A percentile compares a stretch with the other conserved stretches of the same genome.
Conservation (phyloP, 53 echinoderm and acorn worm genomes). For the Apostichopus leukothele region DNA sequence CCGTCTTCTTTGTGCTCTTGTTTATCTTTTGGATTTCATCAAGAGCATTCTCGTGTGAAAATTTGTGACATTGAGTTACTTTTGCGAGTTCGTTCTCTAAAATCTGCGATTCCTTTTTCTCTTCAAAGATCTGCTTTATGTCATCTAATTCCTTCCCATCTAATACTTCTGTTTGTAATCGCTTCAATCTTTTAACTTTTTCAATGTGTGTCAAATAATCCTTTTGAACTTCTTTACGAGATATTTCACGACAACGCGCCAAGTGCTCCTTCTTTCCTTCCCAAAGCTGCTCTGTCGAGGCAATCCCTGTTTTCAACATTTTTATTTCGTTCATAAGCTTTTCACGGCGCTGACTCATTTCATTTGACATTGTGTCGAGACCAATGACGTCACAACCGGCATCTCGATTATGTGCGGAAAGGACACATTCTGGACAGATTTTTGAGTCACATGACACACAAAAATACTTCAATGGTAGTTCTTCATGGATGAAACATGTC, state of each 20-base stretch:
- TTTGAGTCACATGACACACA: slow-evolving; percentile 28
- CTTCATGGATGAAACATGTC: neutral
- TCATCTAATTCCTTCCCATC: neutral
- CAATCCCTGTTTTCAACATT: neutral
- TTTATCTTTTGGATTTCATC: too few relatives aligned
- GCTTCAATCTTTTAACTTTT: neutral
- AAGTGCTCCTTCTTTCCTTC: neutral
- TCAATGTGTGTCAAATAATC: neutral
- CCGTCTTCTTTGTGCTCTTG: too few relatives aligned
- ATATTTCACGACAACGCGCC: neutral
- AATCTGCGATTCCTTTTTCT: neutral
- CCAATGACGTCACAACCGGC: neutral
- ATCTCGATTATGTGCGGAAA: neutral
- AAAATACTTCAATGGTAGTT: slow-evolving; percentile 18
- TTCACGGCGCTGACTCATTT: neutral
- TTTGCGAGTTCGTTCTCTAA: neutral
- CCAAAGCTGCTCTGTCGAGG: neutral
- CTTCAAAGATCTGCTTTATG: neutral
- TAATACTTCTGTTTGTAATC: neutral
- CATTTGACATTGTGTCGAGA: neutral
- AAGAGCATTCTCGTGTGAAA: too few relatives aligned
- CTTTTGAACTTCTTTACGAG: neutral
- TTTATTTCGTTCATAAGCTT: neutral
- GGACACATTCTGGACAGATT: slow-evolving; percentile 22
- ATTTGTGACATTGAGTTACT: too few relatives aligned